phyloP scores from a whole-genome alignment of 2,888 invertebrate genomes.

The Mythimna impura region DNA sequence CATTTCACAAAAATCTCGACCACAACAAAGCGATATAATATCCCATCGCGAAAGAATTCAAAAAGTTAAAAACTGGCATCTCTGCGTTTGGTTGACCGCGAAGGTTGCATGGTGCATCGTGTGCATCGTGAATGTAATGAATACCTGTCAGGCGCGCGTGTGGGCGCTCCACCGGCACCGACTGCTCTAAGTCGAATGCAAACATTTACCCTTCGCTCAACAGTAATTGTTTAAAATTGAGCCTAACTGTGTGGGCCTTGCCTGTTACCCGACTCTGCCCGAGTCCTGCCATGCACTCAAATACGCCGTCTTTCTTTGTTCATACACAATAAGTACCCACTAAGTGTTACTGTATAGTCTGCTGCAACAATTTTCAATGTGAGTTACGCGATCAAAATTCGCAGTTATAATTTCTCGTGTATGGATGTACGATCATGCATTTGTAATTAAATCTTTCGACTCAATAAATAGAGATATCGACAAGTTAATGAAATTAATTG shows the following conservation, averaged over 20 bases:
- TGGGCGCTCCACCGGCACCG: constrained; percentile 82
- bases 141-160: constrained; percentile 89
- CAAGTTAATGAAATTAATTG: constrained; percentile 77
- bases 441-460: constrained; percentile 70
- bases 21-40: constrained; percentile 24
- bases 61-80: constrained; percentile 65
- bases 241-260: constrained; percentile 90
- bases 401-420: constrained; percentile 49
- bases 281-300: constrained; percentile 77
- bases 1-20: background rate
- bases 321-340: constrained; percentile 79
- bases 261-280: constrained; percentile 83
- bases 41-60: constrained; percentile 52
- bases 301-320: constrained; percentile 78
- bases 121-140: constrained; percentile 88
- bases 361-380: constrained; percentile 47
- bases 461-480: constrained; percentile 76
- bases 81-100: constrained; percentile 68
- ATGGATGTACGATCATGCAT: constrained; percentile 45
- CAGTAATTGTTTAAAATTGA: constrained; percentile 91
- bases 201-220: constrained; percentile 90
- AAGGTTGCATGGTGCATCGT: constrained; percentile 74
- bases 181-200: constrained; percentile 88
- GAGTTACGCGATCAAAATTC: constrained; percentile 53
- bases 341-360: constrained; percentile 72